phyloP scores from a whole-genome alignment of 2,113 vertebrate genomes.

The Ondatra zibethicus region DNA sequence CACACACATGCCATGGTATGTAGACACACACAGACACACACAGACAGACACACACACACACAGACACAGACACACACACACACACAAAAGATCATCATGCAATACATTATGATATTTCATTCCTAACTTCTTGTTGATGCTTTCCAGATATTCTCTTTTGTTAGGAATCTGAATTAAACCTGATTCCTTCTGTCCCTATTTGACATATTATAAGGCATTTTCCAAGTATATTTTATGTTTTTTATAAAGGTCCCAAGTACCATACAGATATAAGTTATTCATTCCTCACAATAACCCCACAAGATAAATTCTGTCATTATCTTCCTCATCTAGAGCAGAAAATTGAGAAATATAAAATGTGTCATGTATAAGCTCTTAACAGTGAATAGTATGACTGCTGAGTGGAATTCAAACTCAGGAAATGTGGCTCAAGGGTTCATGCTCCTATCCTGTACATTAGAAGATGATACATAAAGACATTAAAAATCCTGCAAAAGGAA shows the following conservation, averaged over 20 bases:
- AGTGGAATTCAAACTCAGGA: not conserved
- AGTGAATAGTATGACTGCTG: not conserved
- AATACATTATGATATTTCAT: not conserved
- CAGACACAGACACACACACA: not conserved
- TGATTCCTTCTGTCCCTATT: slow-evolving; percentile 15
- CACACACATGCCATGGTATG: not conserved
- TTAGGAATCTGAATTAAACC: slow-evolving; percentile 31
- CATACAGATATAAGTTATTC: not conserved
- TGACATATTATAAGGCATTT: not conserved
- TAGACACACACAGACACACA: not conserved
- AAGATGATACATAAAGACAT: not conserved
- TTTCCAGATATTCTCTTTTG: slow-evolving; percentile 15
- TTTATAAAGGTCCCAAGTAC: slow-evolving; percentile 15
- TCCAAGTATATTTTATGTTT: not conserved
- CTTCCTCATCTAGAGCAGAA: not conserved
- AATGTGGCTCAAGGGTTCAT: not conserved
- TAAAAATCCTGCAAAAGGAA: not conserved
- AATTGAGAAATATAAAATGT: not conserved
- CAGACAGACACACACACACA: not conserved
- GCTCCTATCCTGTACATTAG: not conserved
- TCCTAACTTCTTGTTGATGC: not conserved
- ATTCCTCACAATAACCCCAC: slow-evolving; percentile 22
- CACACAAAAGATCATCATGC: not conserved
- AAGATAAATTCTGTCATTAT: not conserved
- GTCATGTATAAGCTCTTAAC: not conserved